Conservation (phyloP, 2,113 vertebrate species). For the Tamias sibiricus region DNA sequence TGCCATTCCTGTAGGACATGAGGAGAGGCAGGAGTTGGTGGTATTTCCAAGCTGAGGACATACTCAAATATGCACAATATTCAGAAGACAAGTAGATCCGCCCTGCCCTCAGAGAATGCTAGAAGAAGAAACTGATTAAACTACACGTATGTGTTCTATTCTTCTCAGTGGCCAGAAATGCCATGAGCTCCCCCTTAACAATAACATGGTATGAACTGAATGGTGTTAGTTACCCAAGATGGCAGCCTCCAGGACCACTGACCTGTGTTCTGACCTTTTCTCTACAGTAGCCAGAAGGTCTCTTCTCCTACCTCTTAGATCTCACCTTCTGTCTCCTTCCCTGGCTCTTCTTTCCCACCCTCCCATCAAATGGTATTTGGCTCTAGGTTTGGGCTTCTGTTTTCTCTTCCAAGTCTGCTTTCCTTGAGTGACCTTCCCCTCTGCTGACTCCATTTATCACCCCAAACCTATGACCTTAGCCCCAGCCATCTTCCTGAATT, state of each 20-base stretch:
- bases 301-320: background rate
- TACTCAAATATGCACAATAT: background rate
- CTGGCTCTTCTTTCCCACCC: background rate
- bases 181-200: background rate
- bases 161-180: background rate
- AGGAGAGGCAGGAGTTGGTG: background rate
- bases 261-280: background rate
- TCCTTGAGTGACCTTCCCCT: slow-evolving; percentile 30
- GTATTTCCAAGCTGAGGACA: background rate
- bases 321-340: background rate
- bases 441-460: slow-evolving; percentile 51
- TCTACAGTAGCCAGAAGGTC: background rate
- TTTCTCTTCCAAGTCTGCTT: slow-evolving; percentile 27
- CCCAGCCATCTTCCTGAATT: background rate
- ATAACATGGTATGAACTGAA: background rate
- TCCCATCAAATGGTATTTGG: background rate
- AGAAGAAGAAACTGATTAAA: background rate
- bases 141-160: background rate
- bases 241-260: background rate
- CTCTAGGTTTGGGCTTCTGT: slow-evolving; percentile 31
- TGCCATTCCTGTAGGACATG: background rate
- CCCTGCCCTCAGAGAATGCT: background rate
- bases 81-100: background rate
- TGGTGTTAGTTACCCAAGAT: background rate
- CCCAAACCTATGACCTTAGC: slow-evolving; percentile 6